Percentiles rank a stretch among this genome's conserved stretches.
Conservation (phyloP, 2,797 vertebrate genomes). For the Neosilurus hyrtlii region DNA sequence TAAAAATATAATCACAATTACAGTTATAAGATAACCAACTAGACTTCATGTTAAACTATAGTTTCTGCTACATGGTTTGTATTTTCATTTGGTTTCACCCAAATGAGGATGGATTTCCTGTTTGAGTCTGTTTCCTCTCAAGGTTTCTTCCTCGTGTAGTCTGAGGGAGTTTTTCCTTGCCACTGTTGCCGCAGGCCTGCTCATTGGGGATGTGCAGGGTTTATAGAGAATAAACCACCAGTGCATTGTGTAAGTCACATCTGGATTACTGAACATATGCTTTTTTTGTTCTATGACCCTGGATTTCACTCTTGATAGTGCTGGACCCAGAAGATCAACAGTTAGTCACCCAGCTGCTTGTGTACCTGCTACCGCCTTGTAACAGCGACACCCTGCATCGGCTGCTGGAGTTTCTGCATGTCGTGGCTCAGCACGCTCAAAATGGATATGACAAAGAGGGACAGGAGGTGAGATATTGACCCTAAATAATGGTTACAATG, state of each 20-base stretch:
- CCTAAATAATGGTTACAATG: neutral
- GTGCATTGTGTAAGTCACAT: neutral
- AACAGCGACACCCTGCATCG: slow-evolving; percentile 94
- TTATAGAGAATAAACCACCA: too few relatives aligned
- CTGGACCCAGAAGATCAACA: slow-evolving; percentile 75
- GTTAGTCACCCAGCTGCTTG: slow-evolving; percentile 85
- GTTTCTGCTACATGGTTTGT: too few relatives aligned
- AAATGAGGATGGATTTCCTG: too few relatives aligned
- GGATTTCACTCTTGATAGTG: slow-evolving; percentile 75
- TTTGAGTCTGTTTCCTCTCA: too few relatives aligned
- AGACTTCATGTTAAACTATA: too few relatives aligned
- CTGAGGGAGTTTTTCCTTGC: too few relatives aligned
- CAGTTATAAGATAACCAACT: too few relatives aligned
- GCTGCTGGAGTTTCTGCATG: slow-evolving; percentile 89
- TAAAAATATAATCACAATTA: too few relatives aligned
- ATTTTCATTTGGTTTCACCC: too few relatives aligned
- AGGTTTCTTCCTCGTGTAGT: too few relatives aligned
- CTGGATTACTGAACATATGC: neutral
- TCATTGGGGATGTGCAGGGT: too few relatives aligned
- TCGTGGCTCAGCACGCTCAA: slow-evolving; percentile 85
- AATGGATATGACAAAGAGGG: slow-evolving; percentile 78
- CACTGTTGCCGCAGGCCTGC: too few relatives aligned
- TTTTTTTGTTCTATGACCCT: neutral
- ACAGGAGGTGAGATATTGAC: slow-evolving; percentile 74
- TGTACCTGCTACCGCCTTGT: slow-evolving; percentile 94